phyloP scores from a whole-genome alignment of 2,113 vertebrate genomes.

The Psettodes erumei region DNA sequence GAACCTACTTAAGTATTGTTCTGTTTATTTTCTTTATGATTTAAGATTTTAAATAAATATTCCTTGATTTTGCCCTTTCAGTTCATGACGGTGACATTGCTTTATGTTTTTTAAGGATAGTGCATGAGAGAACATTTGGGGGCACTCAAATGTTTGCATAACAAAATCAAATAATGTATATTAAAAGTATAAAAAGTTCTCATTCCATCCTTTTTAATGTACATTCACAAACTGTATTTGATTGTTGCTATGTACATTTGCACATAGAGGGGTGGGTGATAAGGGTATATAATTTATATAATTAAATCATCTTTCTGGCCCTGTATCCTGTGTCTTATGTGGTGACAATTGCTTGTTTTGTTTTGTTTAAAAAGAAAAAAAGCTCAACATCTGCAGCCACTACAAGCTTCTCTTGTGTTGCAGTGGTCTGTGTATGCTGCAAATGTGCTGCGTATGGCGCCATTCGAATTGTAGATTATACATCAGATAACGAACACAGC shows the following conservation, averaged over 20 bases:
- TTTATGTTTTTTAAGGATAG: neutral
- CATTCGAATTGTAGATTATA: neutral
- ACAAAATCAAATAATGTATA: constrained; percentile 11
- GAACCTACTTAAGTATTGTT: neutral
- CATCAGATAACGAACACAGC: neutral
- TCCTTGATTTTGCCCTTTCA: constrained; percentile 8
- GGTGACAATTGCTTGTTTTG: neutral
- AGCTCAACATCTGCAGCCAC: neutral
- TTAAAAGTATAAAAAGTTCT: neutral
- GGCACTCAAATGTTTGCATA: too few relatives aligned
- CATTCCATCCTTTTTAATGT: constrained; percentile 4
- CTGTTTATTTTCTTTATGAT: neutral
- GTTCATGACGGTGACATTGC: neutral
- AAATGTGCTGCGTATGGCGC: too few relatives aligned
- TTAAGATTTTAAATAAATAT: neutral
- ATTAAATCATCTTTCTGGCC: constrained; percentile 44
- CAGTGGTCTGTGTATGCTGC: neutral
- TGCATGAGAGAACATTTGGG: neutral
- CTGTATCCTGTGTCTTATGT: constrained; percentile 1
- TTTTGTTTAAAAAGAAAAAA: too few relatives aligned
- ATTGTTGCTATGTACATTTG: constrained; percentile 24
- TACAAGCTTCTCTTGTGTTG: neutral
- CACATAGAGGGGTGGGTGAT: neutral
- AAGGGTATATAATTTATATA: constrained; percentile 20
- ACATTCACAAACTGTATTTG: constrained; percentile 28